Base-by-base conservation (phyloP, 2,888 invertebrate genomes). In the Anticlea derivata region DNA sequence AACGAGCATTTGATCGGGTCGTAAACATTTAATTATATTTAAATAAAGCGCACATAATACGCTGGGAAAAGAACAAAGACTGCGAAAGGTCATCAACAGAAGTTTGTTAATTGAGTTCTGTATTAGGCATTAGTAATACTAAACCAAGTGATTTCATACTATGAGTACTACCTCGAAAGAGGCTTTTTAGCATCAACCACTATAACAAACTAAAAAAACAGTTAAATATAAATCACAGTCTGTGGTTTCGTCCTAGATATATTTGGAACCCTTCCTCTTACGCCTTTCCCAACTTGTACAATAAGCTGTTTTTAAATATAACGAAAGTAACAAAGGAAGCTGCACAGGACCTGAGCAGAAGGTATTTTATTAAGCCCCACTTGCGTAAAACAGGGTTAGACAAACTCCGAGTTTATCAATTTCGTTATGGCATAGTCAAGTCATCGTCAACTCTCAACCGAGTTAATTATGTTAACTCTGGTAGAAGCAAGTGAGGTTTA, bases 1-100 rank as follows among this genome's bases (percentile, higher is more conserved):
- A 58, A 58, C 57, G 46, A 55, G 39, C 31, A 56, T 66, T 63
- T 60, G 61, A 70, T 65, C 59, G 60, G 55, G 55, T 51, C 57
- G 40, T 55, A 60, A 66, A 67, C 51, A 51, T 60, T 63, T 60
- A 55, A 50, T 53, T 43, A 46, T 50, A 48, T 45, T 53, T 56
- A 54, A 31, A 61, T 51, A 60, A 37, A 47, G 47, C 48, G 40
- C 40, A 41, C 50, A 34, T 41, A 60, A 61, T 60, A 64, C 23
- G 23, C 7, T 17, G 20, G 23, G 26, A 11, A 37, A 11, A 51
- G 35, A 45, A 54, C 50, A 57, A 61, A 56, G 47, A 56, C 38
- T 55, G 55, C 46, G 53, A 50, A 23, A 50, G 17, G 11, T 44
- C 13, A 38, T n/a, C n/a, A 23, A 26, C n/a, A 23, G 22, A 26